Conservation (phyloP, 1,140 invertebrate genomes). For the Aphaenogaster rudis region DNA sequence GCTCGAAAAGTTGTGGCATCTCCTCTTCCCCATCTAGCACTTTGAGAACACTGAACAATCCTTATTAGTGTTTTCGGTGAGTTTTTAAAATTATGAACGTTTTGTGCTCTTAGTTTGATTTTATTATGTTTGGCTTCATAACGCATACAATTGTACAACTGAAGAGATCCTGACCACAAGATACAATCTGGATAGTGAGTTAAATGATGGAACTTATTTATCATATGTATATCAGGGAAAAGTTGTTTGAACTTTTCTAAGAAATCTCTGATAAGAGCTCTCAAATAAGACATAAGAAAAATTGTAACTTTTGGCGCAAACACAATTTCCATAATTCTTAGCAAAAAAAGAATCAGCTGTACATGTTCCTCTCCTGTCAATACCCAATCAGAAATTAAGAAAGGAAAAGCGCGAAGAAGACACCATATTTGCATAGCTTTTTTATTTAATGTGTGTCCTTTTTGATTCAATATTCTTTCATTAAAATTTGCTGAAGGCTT, state of each 20-base stretch:
- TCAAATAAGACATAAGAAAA: conserved; percentile 17
- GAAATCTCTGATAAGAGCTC: background rate
- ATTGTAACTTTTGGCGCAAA: background rate
- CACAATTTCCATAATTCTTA: conserved; percentile 10
- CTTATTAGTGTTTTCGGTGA: conserved; percentile 14
- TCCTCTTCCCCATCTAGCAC: background rate
- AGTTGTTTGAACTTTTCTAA: background rate
- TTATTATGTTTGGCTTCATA: conserved; percentile 16
- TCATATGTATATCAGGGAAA: background rate
- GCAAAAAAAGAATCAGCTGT: background rate
- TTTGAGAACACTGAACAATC: background rate
- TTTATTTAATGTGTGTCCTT: background rate
- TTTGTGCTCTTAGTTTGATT: conserved; percentile 6
- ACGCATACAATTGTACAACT: conserved; percentile 11
- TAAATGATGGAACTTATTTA: conserved; percentile 32
- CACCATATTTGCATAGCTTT: background rate
- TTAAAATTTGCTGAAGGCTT: background rate
- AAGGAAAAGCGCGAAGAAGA: background rate
- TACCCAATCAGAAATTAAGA: background rate
- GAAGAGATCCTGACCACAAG: background rate
- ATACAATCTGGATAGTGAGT: conserved; percentile 32
- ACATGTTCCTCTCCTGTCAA: background rate
- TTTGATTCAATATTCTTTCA: background rate
- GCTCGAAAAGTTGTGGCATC: background rate
- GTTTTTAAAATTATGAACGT: conserved; percentile 16